These are phyloP conservation scores for Eulemur albifrons DNA, from an alignment of 2,797 vertebrate genomes.

Conservation along the genomic window DNA sequence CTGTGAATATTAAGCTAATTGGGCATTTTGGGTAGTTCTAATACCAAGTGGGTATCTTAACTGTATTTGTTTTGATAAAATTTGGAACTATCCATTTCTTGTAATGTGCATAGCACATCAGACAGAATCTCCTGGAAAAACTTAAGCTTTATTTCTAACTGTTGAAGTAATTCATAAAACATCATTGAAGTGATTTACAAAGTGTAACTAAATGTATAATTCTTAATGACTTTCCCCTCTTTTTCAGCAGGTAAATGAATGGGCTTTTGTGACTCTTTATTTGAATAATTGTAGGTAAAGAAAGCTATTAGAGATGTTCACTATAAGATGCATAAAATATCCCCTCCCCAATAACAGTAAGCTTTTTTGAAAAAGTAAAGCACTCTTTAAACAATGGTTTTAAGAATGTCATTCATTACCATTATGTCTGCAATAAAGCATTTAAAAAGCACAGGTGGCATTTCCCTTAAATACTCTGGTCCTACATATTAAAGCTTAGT, in stretches of 20 bases:
- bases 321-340: background rate
- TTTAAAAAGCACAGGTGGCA: background rate
- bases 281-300: conserved; percentile 41
- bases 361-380: background rate
- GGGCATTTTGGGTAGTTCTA: background rate
- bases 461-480: background rate
- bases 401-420: background rate
- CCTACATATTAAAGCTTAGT: background rate
- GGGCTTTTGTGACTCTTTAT: conserved; percentile 11
- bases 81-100: background rate
- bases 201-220: background rate
- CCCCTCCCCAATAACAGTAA: background rate
- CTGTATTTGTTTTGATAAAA: background rate
- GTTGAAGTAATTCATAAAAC: conserved; percentile 34
- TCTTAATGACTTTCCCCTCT: conserved; percentile 27
- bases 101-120: background rate
- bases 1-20: background rate
- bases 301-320: background rate
- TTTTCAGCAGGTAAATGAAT: conserved; percentile 10
- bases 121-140: background rate
- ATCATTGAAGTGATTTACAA: conserved; percentile 17
- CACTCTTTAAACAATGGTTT: background rate
- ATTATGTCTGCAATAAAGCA: background rate
- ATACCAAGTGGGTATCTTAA: background rate
- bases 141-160: conserved; percentile 11